Base-by-base conservation (phyloP, 35 echinoderm and acorn worm species). In the Anneissia japonica region DNA sequence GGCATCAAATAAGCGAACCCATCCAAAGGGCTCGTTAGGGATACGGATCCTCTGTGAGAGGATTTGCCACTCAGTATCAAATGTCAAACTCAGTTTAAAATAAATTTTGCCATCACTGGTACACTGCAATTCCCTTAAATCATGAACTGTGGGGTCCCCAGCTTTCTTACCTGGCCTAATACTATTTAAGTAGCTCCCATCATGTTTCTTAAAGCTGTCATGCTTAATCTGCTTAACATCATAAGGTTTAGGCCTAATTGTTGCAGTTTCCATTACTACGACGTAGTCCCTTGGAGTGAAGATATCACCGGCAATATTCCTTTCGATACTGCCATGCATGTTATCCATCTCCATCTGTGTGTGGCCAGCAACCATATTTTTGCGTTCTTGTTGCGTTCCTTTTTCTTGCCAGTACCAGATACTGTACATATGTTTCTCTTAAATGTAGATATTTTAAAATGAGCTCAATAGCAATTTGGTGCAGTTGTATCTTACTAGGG, bases 291-390 rank as follows among this genome's bases (percentile, higher is more conserved):
- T 9, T 26, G 51, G 51, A 26, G 51, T 64, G 31, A 88, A 81
- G 5, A 64, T 64, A 26, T 64, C 51, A 9, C 51, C 51, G 7
- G 21, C 51, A 64, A 64, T 64, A 2, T 64, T 64, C 2, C 51
- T 9, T 26, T 64, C 51, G 19, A 16, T 64, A 23, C 9, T 88
- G 30, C 77, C 73, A 35, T 88, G 86, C 85, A 87, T 87, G 37
- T 26, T 41, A 31, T 87, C 85, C 46, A 77, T 46, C 31, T 80
- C 86, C 78, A 87, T 87, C 35, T 87, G 85, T 7, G 85, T 88
- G 37, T 80, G 77, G 9, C 86, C 86, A 30, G 86, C 86, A 26
- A 88, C 86, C 14, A 87, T 72, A 79, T 30, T 87, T 87, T 19
- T 79, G 76, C 0, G 34, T 32, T 23, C 40, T 87, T 17, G 72